Conservation (phyloP, 2,888 invertebrate species). For the Acronicta psi region DNA sequence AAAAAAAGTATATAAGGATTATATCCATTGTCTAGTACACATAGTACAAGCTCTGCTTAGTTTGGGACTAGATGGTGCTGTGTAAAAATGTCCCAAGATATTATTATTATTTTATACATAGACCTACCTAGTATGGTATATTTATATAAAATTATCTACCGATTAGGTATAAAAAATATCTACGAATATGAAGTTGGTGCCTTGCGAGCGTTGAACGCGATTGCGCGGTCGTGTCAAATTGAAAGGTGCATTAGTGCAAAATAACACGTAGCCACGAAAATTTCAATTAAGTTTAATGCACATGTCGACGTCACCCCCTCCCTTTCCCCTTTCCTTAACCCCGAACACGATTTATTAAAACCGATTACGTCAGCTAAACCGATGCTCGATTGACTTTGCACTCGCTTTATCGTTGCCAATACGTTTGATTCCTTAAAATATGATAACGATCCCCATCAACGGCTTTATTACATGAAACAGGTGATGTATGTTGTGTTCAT, state of each 20-base stretch:
- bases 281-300: slow-evolving; percentile 86
- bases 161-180: no score
- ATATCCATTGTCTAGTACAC: no score
- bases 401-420: slow-evolving; percentile 72
- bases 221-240: slow-evolving; percentile 64
- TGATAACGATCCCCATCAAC: slow-evolving; percentile 58
- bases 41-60: no score
- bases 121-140: no score
- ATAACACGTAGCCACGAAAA: slow-evolving; percentile 83
- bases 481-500: slow-evolving; percentile 37
- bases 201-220: slow-evolving; percentile 57
- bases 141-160: no score
- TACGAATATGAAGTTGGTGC: slow-evolving; percentile 2
- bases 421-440: slow-evolving; percentile 73
- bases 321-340: slow-evolving; percentile 43
- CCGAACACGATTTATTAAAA: slow-evolving; percentile 76
- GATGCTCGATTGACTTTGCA: slow-evolving; percentile 71
- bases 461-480: slow-evolving; percentile 45
- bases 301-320: slow-evolving; percentile 65
- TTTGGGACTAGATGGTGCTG: no score
- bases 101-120: no score
- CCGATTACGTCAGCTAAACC: slow-evolving; percentile 73
- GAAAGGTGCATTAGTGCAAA: slow-evolving; percentile 84
- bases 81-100: no score
- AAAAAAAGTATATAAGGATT: no score